Base-by-base conservation (phyloP, 2,797 vertebrate species). In the Chelidonichthys spinosus region DNA sequence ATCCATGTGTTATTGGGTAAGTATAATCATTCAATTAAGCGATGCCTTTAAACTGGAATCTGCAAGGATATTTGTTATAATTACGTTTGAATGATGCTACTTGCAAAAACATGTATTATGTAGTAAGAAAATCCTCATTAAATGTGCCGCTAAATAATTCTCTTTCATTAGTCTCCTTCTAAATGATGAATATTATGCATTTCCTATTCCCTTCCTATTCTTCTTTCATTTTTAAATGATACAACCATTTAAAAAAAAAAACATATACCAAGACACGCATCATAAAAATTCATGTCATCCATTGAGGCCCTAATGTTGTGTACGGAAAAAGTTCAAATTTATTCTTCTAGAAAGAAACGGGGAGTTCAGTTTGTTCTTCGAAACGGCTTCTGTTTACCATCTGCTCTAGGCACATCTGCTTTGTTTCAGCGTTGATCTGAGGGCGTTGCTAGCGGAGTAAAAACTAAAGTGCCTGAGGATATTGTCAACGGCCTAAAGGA, bases 11-110 rank as follows among this genome's bases (percentile, higher is more conserved):
- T 50, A 72, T 7, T 53, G 15, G 50, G 63, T 61, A 18, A 65
- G 63, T 33, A 8, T 35, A 59, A 63, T 59, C 1, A 32, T 69
- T 58, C 5, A 74, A 71, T 78, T 17, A 43, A 53, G 18, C 50
- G 1, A 39, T 42, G 32, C 33, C 37, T 47, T 58, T 55, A 40
- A 69, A 73, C 9, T 7, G 6, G 47, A 47, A 58, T 36, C 58
- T 43, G 33, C 25, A 5, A 13, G 32, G 18, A 65, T 17, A 50
- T 73, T 50, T 55, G 63, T 54, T 25, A 2, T n/a, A 40, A 58
- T 70, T 53, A 33, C 2, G 33, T 39, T 47, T 39, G 7, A 55
- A 61, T 61, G 3, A 67, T 17, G 52, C 37, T 6, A 5, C 3
- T 18, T 4, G 1, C 8, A 13, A 69, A 72, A n/a, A 2, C 15